Evolutionary conservation across 2,797 vertebrate genomes (phyloP).

Genomic region (Lateolabrax maculatus): DNA sequence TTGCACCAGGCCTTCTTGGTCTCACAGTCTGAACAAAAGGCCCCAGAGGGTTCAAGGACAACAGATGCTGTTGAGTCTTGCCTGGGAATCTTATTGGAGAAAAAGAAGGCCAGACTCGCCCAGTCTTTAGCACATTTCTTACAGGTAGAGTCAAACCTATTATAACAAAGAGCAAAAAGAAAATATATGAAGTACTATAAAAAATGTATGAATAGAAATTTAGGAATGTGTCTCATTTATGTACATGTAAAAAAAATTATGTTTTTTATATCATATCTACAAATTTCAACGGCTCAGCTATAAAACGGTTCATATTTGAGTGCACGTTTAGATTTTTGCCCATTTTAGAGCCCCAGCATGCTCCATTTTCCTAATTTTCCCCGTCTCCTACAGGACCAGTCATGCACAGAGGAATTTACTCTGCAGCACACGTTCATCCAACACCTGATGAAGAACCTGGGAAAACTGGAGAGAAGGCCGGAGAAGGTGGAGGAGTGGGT

Average conservation of each 20-base stretch:
- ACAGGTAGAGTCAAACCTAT: slow-evolving; percentile 64
- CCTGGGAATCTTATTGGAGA: slow-evolving; percentile 86
- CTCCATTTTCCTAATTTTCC: background rate
- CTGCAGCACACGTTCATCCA: slow-evolving; percentile 89
- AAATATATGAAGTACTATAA: background rate
- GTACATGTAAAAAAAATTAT: too few species aligned
- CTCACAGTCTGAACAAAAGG: slow-evolving; percentile 69
- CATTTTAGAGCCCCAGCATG: background rate
- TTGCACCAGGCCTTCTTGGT: slow-evolving; percentile 87
- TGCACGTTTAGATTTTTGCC: background rate
- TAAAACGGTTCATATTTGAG: background rate
- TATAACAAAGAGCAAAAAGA: background rate
- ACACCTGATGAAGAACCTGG: slow-evolving; percentile 86
- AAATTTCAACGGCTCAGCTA: background rate
- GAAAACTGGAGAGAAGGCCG: slow-evolving; percentile 51
- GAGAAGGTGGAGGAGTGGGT: slow-evolving; percentile 71
- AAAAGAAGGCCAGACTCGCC: slow-evolving; percentile 84
- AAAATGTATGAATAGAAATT: background rate
- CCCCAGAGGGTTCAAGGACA: slow-evolving; percentile 58
- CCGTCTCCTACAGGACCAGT: slow-evolving; percentile 73
- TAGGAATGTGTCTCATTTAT: background rate
- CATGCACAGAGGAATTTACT: slow-evolving; percentile 46
- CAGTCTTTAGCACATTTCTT: slow-evolving; percentile 86
- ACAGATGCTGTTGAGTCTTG: slow-evolving; percentile 80
- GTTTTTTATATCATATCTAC: background rate